phyloP scores from a whole-genome alignment of 1,140 invertebrate species.

The Halictus rubicundus region DNA sequence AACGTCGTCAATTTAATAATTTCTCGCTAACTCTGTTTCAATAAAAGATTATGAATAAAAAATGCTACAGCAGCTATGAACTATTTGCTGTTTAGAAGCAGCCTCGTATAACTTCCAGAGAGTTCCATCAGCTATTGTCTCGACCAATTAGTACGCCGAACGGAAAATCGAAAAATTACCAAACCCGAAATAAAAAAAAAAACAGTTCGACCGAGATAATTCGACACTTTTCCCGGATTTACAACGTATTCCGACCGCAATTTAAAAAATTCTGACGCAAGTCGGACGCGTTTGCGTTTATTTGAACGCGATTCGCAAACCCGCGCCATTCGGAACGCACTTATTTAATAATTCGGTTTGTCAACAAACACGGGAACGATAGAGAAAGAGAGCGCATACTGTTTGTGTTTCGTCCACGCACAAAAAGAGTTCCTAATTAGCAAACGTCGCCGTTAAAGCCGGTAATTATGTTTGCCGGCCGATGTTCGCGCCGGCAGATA shows the following conservation, averaged over 20 bases:
- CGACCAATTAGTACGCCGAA: too few relatives aligned
- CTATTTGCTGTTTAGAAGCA: too few relatives aligned
- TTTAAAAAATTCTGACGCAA: slow-evolving; percentile 38
- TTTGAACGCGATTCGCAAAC: not conserved
- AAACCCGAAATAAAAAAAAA: too few relatives aligned
- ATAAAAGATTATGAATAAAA: too few relatives aligned
- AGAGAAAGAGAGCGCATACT: not conserved
- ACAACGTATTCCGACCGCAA: not conserved
- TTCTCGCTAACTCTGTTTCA: too few relatives aligned
- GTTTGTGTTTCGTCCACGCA: slow-evolving; percentile 43
- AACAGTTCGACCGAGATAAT: not conserved
- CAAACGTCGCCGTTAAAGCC: slow-evolving; percentile 58
- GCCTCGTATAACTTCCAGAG: too few relatives aligned
- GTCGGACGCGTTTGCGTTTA: not conserved
- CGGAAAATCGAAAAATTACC: too few relatives aligned
- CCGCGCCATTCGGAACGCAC: not conserved
- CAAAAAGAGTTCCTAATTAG: slow-evolving; percentile 66
- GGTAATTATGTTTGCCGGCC: slow-evolving; percentile 62
- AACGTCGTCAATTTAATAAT: too few relatives aligned
- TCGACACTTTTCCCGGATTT: not conserved
- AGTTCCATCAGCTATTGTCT: too few relatives aligned
- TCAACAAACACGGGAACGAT: slow-evolving; percentile 21
- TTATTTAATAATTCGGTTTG: slow-evolving; percentile 59
- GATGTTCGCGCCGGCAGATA: slow-evolving; percentile 33
- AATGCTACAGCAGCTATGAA: too few relatives aligned